Evolutionary conservation across 2,797 vertebrate genomes (phyloP).

Genomic region (Siniperca scherzeri): DNA sequence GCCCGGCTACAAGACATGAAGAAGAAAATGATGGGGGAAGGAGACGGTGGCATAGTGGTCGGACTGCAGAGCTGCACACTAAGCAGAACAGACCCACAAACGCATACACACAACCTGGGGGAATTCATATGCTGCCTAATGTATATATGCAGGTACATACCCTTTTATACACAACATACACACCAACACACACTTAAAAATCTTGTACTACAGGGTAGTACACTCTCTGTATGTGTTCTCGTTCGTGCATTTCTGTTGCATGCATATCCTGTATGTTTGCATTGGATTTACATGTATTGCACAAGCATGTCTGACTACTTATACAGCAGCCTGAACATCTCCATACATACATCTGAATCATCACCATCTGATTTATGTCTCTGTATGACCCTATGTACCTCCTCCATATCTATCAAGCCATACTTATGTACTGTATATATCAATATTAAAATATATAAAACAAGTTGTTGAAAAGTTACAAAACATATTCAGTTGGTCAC

Average conservation of each 20-base stretch:
- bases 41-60: not conserved
- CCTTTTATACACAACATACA: slow-evolving; percentile 10
- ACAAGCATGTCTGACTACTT: slow-evolving; percentile 14
- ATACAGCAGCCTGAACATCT: slow-evolving; percentile 15
- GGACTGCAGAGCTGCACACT: slow-evolving; percentile 20
- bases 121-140: slow-evolving; percentile 1
- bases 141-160: slow-evolving; percentile 1
- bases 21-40: not conserved
- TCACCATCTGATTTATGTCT: slow-evolving; percentile 23
- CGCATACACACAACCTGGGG: not conserved
- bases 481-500: not conserved
- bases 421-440: not conserved
- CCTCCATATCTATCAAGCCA: slow-evolving; percentile 19
- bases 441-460: slow-evolving; percentile 3
- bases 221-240: not conserved
- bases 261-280: slow-evolving; percentile 26
- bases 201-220: no score
- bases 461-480: not conserved
- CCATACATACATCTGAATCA: slow-evolving; percentile 9
- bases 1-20: not conserved
- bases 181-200: not conserved
- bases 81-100: slow-evolving; percentile 33
- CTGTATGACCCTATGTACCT: not conserved
- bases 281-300: slow-evolving; percentile 39
- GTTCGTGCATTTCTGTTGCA: not conserved